phyloP scores from a whole-genome alignment of 2,113 vertebrate species.

The Axis porcinus region DNA sequence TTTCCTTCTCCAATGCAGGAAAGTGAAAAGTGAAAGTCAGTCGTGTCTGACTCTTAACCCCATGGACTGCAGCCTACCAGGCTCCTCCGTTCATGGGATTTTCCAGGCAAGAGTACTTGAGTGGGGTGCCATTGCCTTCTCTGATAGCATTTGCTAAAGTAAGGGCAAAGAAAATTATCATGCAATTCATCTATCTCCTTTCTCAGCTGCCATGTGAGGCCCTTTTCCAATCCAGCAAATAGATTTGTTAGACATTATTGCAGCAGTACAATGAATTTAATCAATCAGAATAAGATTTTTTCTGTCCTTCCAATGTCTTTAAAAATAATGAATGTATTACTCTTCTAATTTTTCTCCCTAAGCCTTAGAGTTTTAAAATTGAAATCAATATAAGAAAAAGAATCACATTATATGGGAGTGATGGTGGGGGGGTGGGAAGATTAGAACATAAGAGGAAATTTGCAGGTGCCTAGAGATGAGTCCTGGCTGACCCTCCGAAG shows the following conservation, averaged over 20 bases:
- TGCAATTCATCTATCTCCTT: background rate
- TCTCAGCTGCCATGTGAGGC: background rate
- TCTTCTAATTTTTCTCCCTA: background rate
- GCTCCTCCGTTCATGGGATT: too few relatives aligned
- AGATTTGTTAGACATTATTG: background rate
- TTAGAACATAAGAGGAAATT: background rate
- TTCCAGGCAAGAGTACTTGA: too few relatives aligned
- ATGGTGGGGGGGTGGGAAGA: background rate
- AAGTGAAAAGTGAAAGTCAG: too few relatives aligned
- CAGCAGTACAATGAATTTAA: background rate
- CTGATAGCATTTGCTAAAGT: background rate
- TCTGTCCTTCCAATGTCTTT: background rate
- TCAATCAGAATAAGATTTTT: constrained; percentile 17
- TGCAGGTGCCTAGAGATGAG: background rate
- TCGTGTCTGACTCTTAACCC: too few relatives aligned
- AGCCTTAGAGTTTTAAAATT: constrained; percentile 15
- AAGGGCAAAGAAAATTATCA: background rate
- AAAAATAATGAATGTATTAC: constrained; percentile 34
- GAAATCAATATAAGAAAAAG: constrained; percentile 8
- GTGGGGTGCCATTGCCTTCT: too few relatives aligned
- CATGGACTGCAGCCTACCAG: too few relatives aligned
- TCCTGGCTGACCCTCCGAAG: constrained; percentile 34
- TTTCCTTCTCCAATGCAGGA: too few relatives aligned
- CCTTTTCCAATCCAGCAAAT: background rate
- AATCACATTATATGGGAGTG: background rate